A percentile compares a stretch with the other conserved stretches of the same genome.
These are phyloP conservation scores for Podarcis muralis DNA, from an alignment of 2,113 vertebrate species.

Conservation along the genomic window DNA sequence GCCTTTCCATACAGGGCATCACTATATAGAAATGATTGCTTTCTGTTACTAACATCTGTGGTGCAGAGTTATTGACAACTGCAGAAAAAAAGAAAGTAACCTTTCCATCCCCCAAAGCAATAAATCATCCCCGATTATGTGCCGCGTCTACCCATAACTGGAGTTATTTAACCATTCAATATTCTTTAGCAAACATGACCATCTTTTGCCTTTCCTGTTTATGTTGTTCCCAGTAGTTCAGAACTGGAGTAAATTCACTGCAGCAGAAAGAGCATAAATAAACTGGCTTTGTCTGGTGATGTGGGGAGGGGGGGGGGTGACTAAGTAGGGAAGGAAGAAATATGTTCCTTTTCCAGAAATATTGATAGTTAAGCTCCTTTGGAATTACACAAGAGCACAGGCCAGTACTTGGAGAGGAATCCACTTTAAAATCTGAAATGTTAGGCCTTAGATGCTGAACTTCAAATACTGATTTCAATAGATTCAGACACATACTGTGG, in stretches of 20 bases:
- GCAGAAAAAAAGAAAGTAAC: not conserved
- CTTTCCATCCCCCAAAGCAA: not conserved
- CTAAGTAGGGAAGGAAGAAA: not conserved
- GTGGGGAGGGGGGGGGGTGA: not conserved
- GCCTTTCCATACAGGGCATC: not conserved
- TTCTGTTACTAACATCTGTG: not conserved
- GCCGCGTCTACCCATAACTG: not conserved
- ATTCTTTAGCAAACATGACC: slow-evolving; percentile 16
- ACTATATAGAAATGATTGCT: not conserved
- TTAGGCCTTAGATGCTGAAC: not conserved
- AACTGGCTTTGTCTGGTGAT: not conserved
- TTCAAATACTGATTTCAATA: not conserved
- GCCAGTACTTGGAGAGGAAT: not conserved
- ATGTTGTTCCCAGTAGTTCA: not conserved
- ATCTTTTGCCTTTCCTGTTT: not conserved
- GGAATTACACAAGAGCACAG: not conserved
- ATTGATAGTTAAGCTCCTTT: not conserved
- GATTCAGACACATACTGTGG: not conserved
- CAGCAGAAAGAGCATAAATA: slow-evolving; percentile 2
- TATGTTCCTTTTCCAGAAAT: not conserved
- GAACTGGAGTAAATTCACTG: not conserved
- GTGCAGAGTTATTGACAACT: not conserved
- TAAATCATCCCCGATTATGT: slow-evolving; percentile 29
- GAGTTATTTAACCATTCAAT: slow-evolving; percentile 15
- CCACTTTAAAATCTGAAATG: not conserved